A percentile compares a stretch with the other conserved stretches of the same genome.
Conservation (phyloP, 2,113 vertebrate species). For the Notothenia rossii region DNA sequence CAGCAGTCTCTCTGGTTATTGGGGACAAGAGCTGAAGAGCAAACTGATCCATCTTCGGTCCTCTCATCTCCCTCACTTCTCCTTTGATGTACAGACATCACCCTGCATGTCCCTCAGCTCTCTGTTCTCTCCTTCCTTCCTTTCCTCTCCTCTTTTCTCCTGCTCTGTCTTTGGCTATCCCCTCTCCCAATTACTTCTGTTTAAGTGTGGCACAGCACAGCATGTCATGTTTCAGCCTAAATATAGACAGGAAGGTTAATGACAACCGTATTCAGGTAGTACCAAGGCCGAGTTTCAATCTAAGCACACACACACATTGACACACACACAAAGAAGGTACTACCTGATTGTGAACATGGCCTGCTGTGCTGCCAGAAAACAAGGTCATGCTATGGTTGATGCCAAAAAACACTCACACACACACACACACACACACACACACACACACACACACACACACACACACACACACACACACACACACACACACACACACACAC, state of each 20-base stretch:
- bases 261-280: conserved; percentile 65
- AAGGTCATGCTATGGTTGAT: conserved; percentile 73
- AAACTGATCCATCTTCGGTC: conserved; percentile 48
- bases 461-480: no score
- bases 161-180: conserved; percentile 36
- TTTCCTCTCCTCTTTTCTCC: conserved; percentile 27
- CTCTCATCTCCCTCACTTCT: conserved; percentile 48
- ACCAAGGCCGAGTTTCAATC: conserved; percentile 36
- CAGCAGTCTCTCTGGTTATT: conserved; percentile 62
- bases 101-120: conserved; percentile 20
- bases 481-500: no score
- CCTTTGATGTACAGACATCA: conserved; percentile 37
- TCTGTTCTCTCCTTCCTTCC: conserved; percentile 32
- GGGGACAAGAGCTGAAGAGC: conserved; percentile 64
- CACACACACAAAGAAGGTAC: conserved; percentile 39
- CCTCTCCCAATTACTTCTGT: conserved; percentile 62
- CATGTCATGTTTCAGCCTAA: conserved; percentile 72
- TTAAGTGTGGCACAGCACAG: conserved; percentile 68
- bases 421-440: conserved; percentile 11
- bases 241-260: conserved; percentile 85
- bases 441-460: conserved; percentile 10
- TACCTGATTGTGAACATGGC: conserved; percentile 65
- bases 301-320: conserved; percentile 51
- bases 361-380: conserved; percentile 75
- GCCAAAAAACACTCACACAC: not conserved